phyloP scores from a whole-genome alignment of 2,113 vertebrate genomes.

The Cepphus grylle region DNA sequence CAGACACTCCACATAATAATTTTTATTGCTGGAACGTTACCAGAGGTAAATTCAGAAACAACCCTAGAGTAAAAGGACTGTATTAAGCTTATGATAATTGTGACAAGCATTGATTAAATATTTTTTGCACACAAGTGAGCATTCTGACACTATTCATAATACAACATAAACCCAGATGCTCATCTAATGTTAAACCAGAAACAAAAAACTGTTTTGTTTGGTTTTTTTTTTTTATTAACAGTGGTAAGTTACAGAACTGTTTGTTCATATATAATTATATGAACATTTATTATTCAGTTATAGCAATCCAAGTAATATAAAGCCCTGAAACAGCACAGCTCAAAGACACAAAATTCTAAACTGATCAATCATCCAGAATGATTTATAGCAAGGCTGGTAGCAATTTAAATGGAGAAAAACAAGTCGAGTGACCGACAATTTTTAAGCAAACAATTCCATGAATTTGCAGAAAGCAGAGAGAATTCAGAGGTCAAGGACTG shows the following conservation, averaged over 20 bases:
- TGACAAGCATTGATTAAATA: neutral
- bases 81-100: neutral
- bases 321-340: neutral
- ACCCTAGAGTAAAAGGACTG: neutral
- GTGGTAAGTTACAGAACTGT: neutral
- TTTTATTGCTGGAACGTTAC: neutral
- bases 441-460: neutral
- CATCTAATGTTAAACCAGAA: neutral
- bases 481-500: neutral
- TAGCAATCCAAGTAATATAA: neutral
- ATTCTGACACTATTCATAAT: neutral
- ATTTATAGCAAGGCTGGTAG: neutral
- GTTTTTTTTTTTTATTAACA: too few species aligned
- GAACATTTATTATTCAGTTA: neutral
- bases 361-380: neutral
- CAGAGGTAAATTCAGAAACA: neutral
- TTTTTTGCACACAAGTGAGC: neutral
- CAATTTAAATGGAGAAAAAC: neutral
- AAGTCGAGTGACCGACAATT: neutral
- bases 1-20: neutral
- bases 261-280: neutral
- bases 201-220: neutral
- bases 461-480: neutral
- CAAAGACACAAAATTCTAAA: neutral
- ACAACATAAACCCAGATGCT: neutral